A percentile compares a stretch with the other conserved stretches of the same genome.
Evolutionary conservation across 2,113 vertebrate genomes (phyloP).

Genomic region (Eurypyga helias): DNA sequence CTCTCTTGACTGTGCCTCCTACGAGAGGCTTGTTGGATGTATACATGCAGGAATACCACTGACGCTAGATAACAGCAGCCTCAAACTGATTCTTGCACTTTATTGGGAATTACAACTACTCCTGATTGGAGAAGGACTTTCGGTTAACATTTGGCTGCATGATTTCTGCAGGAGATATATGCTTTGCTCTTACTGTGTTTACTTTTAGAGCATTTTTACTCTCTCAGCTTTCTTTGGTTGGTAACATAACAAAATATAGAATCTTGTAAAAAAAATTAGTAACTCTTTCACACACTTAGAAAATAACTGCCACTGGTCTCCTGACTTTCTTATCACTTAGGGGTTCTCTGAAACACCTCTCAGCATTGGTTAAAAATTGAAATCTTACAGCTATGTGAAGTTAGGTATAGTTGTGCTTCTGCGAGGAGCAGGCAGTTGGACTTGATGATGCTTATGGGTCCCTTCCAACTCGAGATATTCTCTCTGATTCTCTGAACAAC

Average conservation of each 20-base stretch:
- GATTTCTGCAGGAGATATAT: fast-evolving
- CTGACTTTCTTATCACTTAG: neutral
- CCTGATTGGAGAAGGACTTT: neutral
- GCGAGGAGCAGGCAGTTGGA: too few relatives aligned
- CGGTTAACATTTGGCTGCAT: neutral
- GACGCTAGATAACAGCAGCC: neutral
- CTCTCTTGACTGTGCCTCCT: neutral
- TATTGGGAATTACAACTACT: neutral
- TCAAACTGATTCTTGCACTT: neutral
- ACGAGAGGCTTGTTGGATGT: neutral
- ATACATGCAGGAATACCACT: neutral
- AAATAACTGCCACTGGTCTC: neutral
- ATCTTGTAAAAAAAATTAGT: neutral
- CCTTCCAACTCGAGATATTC: too few relatives aligned
- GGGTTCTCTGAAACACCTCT: neutral
- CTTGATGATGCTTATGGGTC: too few relatives aligned
- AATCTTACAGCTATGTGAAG: too few relatives aligned
- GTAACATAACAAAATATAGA: neutral
- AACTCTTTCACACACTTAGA: neutral
- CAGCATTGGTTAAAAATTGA: fast-evolving
- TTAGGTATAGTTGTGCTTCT: too few relatives aligned
- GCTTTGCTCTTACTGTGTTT: neutral
- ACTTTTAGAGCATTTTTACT: neutral
- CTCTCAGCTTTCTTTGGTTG: neutral
- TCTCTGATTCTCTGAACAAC: too few relatives aligned